Conservation (phyloP, 30 jellyfish, hydroid and myxozoan species). For the Cassiopea xamachana region DNA sequence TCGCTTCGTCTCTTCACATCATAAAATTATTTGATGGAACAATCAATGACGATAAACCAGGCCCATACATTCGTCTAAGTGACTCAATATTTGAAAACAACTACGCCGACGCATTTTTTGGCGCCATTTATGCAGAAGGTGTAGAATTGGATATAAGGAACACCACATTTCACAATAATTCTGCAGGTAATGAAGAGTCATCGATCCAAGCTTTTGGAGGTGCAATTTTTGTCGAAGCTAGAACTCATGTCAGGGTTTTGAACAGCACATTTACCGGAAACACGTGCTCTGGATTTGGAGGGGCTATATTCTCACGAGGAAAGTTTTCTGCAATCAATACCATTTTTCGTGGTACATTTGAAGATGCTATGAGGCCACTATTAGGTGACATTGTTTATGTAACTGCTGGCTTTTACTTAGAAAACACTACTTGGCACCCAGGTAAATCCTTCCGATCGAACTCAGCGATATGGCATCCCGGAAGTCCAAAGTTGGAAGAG, state of each 20-base stretch:
- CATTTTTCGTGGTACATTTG: slow-evolving; percentile 63
- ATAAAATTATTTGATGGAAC: slow-evolving; percentile 8
- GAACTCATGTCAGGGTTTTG: slow-evolving; percentile 50
- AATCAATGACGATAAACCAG: not conserved
- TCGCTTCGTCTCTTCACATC: slow-evolving; percentile 86
- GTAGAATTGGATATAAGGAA: slow-evolving; percentile 38
- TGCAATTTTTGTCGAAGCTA: slow-evolving; percentile 82
- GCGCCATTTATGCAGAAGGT: slow-evolving; percentile 95
- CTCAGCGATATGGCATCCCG: slow-evolving; percentile 97
- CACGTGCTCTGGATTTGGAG: slow-evolving; percentile 98
- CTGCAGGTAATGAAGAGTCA: slow-evolving; percentile 89
- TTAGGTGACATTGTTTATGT: slow-evolving; percentile 94
- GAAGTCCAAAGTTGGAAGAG: slow-evolving; percentile 89
- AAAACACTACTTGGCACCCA: slow-evolving; percentile 89
- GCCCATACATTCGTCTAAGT: slow-evolving; percentile 12
- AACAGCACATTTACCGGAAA: slow-evolving; percentile 70
- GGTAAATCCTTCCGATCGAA: slow-evolving; percentile 50
- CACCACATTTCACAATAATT: slow-evolving; percentile 62
- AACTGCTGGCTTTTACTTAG: slow-evolving; percentile 81
- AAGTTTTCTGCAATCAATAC: slow-evolving; percentile 55
- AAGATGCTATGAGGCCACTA: slow-evolving; percentile 58
- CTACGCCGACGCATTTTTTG: slow-evolving; percentile 87
- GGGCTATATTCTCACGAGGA: slow-evolving; percentile 93
- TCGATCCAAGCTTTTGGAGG: slow-evolving; percentile 98
- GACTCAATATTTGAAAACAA: slow-evolving; percentile 63